Percentiles rank a stretch among this genome's conserved stretches.
Evolutionary conservation across 1,140 invertebrate genomes (phyloP).

Genomic region (Aphidius gifuensis): DNA sequence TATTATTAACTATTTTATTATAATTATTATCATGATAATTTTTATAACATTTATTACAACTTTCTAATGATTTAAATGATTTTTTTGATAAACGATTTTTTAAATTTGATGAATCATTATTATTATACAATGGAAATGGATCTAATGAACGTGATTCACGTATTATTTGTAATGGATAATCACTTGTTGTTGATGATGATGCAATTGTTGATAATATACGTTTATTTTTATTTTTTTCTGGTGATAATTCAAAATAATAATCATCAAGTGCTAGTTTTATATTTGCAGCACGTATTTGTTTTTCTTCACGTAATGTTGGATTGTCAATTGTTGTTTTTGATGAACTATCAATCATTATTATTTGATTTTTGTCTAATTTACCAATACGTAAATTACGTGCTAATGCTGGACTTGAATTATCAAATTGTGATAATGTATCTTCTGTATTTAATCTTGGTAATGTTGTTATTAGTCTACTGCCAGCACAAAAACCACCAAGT

Average conservation of each 20-base stretch:
- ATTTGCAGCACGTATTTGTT: constrained; percentile 44
- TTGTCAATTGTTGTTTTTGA: constrained; percentile 56
- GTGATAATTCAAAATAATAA: constrained; percentile 38
- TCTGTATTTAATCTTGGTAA: constrained; percentile 47
- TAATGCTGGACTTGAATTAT: constrained; percentile 39
- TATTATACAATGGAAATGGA: constrained; percentile 44
- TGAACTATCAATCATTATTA: constrained; percentile 42
- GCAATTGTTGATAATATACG: constrained; percentile 57
- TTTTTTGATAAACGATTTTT: constrained; percentile 38
- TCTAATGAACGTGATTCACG: constrained; percentile 57
- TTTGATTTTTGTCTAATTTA: constrained; percentile 39
- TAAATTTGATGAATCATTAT: constrained; percentile 28
- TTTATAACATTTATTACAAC: constrained; percentile 50
- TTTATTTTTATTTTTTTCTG: constrained; percentile 38
- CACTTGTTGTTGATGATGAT: constrained; percentile 55
- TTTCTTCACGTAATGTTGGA: constrained; percentile 45
- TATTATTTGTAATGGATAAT: constrained; percentile 44
- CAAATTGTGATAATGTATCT: constrained; percentile 43
- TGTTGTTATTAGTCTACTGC: constrained; percentile 57
- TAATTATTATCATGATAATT: constrained; percentile 50
- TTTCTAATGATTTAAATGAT: constrained; percentile 45
- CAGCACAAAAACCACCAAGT: constrained; percentile 48
- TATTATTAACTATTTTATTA: constrained; percentile 52
- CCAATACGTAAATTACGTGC: constrained; percentile 33
- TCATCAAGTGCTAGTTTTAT: constrained; percentile 48